These are phyloP conservation scores for Hyposoter dolosus DNA, from an alignment of 2,888 invertebrate genomes.

Conservation along the genomic window DNA sequence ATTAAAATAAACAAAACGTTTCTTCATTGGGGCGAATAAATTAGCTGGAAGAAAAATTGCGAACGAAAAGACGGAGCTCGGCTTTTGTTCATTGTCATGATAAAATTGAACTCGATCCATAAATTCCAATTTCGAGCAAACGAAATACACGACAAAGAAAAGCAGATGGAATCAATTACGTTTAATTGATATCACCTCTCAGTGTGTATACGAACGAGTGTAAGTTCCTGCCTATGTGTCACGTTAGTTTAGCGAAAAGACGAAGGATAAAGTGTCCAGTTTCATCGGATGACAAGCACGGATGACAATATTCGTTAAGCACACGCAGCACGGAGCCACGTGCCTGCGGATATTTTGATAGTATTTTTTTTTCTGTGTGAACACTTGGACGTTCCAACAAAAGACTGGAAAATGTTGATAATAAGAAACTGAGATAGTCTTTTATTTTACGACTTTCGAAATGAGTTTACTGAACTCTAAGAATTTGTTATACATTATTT, in stretches of 20 bases:
- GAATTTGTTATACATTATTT: not conserved
- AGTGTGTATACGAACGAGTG: constrained; percentile 14
- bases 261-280: constrained; percentile 54
- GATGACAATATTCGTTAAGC: constrained; percentile 22
- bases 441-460: not conserved
- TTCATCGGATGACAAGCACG: constrained; percentile 49
- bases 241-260: constrained; percentile 10
- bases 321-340: not conserved
- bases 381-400: not conserved
- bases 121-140: constrained; percentile 77
- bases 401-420: not conserved
- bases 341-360: constrained; percentile 18
- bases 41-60: constrained; percentile 12
- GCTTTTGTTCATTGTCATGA: constrained; percentile 36
- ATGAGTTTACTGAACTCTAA: not conserved
- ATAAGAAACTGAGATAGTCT: not conserved
- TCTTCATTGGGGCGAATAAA: constrained; percentile 9
- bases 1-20: constrained; percentile 18
- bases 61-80: not conserved
- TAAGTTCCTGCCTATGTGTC: constrained; percentile 20
- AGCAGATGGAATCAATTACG: constrained; percentile 78
- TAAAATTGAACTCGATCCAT: constrained; percentile 71
- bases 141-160: constrained; percentile 69
- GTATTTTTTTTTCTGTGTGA: not conserved
- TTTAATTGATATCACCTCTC: constrained; percentile 76